Evolutionary conservation across 2,797 vertebrate species (phyloP).

Genomic region (Pipistrellus nathusii): DNA sequence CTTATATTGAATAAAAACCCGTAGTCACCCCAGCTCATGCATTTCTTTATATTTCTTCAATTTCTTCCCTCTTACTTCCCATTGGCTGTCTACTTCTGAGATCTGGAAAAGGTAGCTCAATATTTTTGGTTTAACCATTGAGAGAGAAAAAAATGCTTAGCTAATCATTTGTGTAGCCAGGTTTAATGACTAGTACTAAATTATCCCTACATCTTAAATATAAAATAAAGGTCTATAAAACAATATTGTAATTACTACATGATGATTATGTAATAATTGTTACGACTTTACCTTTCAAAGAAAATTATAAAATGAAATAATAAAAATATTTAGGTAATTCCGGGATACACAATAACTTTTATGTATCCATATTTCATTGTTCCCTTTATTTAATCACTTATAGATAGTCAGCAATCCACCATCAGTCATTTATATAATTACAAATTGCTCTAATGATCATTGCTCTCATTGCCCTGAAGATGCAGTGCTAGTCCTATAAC

Average conservation of each 20-base stretch:
- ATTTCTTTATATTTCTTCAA: slow-evolving; percentile 13
- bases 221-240: neutral
- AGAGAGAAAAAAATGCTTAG: neutral
- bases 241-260: neutral
- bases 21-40: rapidly evolving
- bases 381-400: neutral
- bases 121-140: neutral
- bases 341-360: neutral
- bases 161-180: neutral
- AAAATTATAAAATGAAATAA: neutral
- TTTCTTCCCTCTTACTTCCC: neutral
- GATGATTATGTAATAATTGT: neutral
- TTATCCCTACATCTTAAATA: neutral
- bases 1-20: neutral
- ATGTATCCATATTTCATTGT: neutral
- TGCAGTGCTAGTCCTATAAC: neutral
- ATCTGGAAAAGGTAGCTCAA: neutral
- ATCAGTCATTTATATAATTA: neutral
- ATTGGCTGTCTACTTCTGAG: neutral
- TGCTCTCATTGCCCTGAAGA: neutral
- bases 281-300: slow-evolving; percentile 34
- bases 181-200: neutral
- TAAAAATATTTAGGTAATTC: neutral
- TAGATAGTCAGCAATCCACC: neutral
- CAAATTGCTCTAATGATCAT: neutral